These are phyloP conservation scores for Fistularia tabacaria DNA, from an alignment of 2,797 vertebrate species.

Conservation along the genomic window DNA sequence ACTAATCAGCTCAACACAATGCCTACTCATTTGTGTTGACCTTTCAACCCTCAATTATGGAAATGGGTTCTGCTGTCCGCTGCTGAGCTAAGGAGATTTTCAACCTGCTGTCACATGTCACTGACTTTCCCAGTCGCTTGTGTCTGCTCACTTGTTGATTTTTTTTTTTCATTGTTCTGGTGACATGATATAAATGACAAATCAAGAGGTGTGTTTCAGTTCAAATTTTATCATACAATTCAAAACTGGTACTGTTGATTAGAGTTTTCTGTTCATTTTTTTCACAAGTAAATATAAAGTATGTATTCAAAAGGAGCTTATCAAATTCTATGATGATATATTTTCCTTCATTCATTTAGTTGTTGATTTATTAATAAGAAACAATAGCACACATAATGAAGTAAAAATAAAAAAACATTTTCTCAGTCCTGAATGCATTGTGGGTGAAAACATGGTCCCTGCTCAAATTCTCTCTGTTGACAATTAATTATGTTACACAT, in stretches of 20 bases:
- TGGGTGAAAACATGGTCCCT: conserved; percentile 26
- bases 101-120: conserved; percentile 61
- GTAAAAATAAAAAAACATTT: conserved; percentile 23
- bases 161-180: conserved; percentile 6
- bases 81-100: conserved; percentile 69
- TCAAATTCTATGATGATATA: too few relatives aligned
- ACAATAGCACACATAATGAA: conserved; percentile 11
- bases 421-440: conserved; percentile 21
- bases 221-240: too few relatives aligned
- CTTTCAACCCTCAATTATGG: conserved; percentile 81
- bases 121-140: conserved; percentile 35
- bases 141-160: conserved; percentile 30
- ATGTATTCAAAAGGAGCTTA: too few relatives aligned
- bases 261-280: too few relatives aligned
- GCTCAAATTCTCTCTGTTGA: conserved; percentile 46
- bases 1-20: conserved; percentile 79
- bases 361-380: too few relatives aligned
- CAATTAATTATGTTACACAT: conserved; percentile 61
- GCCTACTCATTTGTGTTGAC: conserved; percentile 76
- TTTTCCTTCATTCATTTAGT: too few relatives aligned
- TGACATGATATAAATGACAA: too few relatives aligned
- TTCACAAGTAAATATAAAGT: too few relatives aligned
- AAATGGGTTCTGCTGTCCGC: conserved; percentile 72
- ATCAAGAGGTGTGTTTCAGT: too few relatives aligned
- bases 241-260: too few relatives aligned